Evolutionary conservation across 2,888 invertebrate genomes (phyloP).

Genomic region (Thelaira solivaga): DNA sequence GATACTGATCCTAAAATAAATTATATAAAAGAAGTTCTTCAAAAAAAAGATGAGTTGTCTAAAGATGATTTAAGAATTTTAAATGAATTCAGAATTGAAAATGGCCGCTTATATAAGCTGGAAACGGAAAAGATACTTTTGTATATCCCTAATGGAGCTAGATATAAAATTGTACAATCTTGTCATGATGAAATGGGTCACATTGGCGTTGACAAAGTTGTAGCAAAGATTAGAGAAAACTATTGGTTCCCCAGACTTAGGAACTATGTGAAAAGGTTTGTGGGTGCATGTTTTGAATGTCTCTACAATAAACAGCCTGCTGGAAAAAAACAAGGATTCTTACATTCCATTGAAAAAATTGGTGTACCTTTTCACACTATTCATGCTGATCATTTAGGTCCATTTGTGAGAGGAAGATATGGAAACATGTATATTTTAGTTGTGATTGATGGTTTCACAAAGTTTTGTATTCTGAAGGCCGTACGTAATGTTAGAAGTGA

Average conservation of each 20-base stretch:
- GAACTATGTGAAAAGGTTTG: constrained; percentile 72
- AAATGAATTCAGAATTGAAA: not conserved
- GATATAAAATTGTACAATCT: constrained; percentile 52
- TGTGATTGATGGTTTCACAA: constrained; percentile 71
- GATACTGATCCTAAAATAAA: not conserved
- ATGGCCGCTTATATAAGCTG: not conserved
- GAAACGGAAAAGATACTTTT: not conserved
- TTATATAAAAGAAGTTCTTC: not conserved
- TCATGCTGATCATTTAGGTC: constrained; percentile 67
- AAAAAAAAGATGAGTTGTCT: no score
- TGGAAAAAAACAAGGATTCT: constrained; percentile 68
- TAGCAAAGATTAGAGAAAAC: constrained; percentile 65
- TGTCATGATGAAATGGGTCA: constrained; percentile 62
- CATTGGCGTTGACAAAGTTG: constrained; percentile 63
- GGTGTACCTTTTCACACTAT: constrained; percentile 73
- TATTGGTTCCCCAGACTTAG: constrained; percentile 76
- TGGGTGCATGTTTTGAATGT: constrained; percentile 68
- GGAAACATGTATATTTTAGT: constrained; percentile 71
- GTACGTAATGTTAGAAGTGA: constrained; percentile 66
- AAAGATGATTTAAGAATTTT: not conserved
- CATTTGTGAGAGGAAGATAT: constrained; percentile 58
- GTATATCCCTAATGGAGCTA: constrained; percentile 55
- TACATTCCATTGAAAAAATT: constrained; percentile 74
- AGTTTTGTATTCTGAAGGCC: constrained; percentile 66
- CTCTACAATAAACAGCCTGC: constrained; percentile 69